Evolutionary conservation across 2,113 vertebrate species (phyloP).

Genomic region (Vulpes lagopus): DNA sequence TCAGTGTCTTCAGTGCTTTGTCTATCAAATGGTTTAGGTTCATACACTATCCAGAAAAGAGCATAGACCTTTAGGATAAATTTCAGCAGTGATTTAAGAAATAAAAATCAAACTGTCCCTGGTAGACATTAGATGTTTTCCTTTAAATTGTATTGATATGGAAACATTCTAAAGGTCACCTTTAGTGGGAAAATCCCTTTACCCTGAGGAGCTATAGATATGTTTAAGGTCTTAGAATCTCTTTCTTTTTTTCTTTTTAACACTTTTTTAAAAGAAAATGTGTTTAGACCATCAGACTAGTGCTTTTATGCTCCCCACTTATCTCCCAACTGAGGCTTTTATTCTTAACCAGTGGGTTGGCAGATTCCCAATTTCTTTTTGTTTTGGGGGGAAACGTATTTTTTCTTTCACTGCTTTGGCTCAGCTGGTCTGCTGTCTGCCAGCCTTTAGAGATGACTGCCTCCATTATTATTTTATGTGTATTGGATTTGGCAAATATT

Average conservation of each 20-base stretch:
- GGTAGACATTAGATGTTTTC: not conserved
- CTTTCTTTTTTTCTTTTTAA: not conserved
- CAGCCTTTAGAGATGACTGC: constrained; percentile 75
- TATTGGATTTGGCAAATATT: constrained; percentile 82
- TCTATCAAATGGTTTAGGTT: not conserved
- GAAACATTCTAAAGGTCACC: not conserved
- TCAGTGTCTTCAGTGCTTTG: not conserved
- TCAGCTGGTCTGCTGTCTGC: constrained; percentile 82
- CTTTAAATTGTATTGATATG: not conserved
- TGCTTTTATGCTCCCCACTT: constrained; percentile 53
- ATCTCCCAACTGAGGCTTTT: constrained; percentile 68
- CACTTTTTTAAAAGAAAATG: not conserved
- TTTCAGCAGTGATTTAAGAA: not conserved
- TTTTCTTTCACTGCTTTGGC: constrained; percentile 74
- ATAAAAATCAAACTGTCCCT: not conserved
- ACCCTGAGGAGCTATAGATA: not conserved
- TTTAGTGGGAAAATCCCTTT: constrained; percentile 19
- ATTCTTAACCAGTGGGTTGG: constrained; percentile 76
- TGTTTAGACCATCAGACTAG: not conserved
- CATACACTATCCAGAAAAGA: not conserved
- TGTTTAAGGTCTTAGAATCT: constrained; percentile 20
- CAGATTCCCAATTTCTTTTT: constrained; percentile 31
- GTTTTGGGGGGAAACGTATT: constrained; percentile 37
- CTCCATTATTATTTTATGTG: constrained; percentile 84
- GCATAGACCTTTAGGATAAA: not conserved